These are phyloP conservation scores for Nomada fabriciana DNA, from an alignment of 2,888 invertebrate species.

Conservation along the genomic window DNA sequence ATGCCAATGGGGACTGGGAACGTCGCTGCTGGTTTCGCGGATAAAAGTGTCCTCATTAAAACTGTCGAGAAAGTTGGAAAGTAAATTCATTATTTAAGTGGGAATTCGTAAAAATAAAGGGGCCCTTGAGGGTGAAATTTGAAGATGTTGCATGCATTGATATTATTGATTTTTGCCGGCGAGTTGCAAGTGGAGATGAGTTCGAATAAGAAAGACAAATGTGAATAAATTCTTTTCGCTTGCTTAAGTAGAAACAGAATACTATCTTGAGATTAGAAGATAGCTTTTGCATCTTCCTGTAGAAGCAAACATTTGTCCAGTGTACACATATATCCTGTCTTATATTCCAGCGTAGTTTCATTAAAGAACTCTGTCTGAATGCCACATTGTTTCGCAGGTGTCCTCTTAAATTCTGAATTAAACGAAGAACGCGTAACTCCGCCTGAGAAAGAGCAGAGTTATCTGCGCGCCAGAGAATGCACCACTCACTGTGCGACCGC, in stretches of 20 bases:
- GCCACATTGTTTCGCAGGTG: slow-evolving; percentile 43
- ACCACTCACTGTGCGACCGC: slow-evolving; percentile 47
- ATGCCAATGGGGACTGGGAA: background rate
- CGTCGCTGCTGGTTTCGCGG: background rate
- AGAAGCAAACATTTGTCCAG: background rate
- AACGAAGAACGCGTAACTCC: slow-evolving; percentile 45
- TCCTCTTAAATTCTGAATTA: slow-evolving; percentile 32
- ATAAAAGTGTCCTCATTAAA: background rate
- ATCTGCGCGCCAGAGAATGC: slow-evolving; percentile 51
- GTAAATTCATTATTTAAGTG: too few relatives aligned
- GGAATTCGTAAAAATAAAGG: too few relatives aligned
- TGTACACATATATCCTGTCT: slow-evolving; percentile 22
- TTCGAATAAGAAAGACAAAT: too few relatives aligned
- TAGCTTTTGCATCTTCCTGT: slow-evolving; percentile 22
- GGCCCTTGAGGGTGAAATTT: too few relatives aligned
- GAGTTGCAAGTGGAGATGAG: too few relatives aligned
- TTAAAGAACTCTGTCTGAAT: slow-evolving; percentile 36
- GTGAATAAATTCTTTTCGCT: background rate
- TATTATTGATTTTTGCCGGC: too few relatives aligned
- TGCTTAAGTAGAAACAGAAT: background rate
- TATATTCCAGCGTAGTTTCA: slow-evolving; percentile 20
- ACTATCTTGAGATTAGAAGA: background rate
- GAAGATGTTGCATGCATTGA: too few relatives aligned
- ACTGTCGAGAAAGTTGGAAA: background rate
- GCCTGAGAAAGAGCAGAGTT: slow-evolving; percentile 53